Base-by-base conservation (phyloP, 1,140 invertebrate genomes). In the Pissodes strobi region DNA sequence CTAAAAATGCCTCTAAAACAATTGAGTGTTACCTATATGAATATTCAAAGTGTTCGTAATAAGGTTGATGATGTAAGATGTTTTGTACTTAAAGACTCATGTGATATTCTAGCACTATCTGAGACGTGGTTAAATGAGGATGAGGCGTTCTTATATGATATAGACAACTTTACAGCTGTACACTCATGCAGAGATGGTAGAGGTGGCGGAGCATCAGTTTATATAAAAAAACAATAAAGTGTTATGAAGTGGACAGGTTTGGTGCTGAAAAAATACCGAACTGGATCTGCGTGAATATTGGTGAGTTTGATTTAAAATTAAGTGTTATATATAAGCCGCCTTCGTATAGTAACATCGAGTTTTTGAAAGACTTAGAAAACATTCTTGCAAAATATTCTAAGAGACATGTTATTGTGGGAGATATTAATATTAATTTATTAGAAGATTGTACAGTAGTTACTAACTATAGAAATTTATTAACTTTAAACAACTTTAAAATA, bases 161-260 rank as follows among this genome's bases (percentile, higher is more conserved):
- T 48, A 19, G 23, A 25, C 5, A 15, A 13, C 18, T 59, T 13
- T 25, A 17, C 38, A 22, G 57, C 57, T 6, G 13, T 59, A 30
- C 57, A 59, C 25, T 25, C 39, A 22, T 59, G 57, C 37, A 59
- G 57, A 48, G 22, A 8, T 27, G 13, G 39, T 15, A 25, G 38
- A 48, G 57, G 41, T 23, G 57, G 57, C 6, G 57, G 57, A n/a
- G 17, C 57, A 8, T 23, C 22, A 17, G 12, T 59, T 27, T 59
- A 59, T 30, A 48, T 59, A 3, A 59, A 23, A 19, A 48, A 17
- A 22, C 22, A 13, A 30, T 59, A 21, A 25, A 27, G 12, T 59
- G 13, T 23, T 13, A 12, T 52, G 9, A 27, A 27, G 17, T 34
- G 17, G 19, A 30, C 5, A 30, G 17, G 6, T 21, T 30, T 5